Conservation (phyloP, 2,797 vertebrate species). For the Thunnus albacares region DNA sequence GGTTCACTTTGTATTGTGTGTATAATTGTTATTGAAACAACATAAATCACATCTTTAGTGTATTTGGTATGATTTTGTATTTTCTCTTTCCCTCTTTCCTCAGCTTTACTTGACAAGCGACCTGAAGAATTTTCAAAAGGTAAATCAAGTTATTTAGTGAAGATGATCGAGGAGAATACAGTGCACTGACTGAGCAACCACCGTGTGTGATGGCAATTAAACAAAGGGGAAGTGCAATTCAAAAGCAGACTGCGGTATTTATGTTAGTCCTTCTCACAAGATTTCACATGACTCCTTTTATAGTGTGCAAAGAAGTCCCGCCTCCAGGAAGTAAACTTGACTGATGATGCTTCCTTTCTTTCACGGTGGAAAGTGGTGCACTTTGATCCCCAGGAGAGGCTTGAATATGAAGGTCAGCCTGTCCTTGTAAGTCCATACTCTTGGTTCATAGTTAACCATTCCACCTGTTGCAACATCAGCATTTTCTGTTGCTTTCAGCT, state of each 20-base stretch:
- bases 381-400: constrained; percentile 90
- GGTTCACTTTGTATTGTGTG: background rate
- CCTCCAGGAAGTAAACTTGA: constrained; percentile 91
- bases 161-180: background rate
- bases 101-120: constrained; percentile 94
- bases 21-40: background rate
- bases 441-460: constrained; percentile 13
- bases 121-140: constrained; percentile 86
- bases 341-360: constrained; percentile 82
- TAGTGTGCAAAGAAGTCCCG: constrained; percentile 87
- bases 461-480: background rate
- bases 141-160: constrained; percentile 31
- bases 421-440: constrained; percentile 86
- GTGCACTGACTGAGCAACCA: background rate
- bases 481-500: background rate
- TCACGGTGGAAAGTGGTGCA: constrained; percentile 89
- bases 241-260: background rate
- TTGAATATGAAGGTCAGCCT: constrained; percentile 91
- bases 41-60: background rate
- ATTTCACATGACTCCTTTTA: constrained; percentile 16
- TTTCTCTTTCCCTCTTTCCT: constrained; percentile 25
- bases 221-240: background rate
- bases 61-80: background rate
- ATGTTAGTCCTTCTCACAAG: background rate
- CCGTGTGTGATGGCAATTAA: background rate